Evolutionary conservation across 2,113 vertebrate genomes (phyloP), one percentile per base, ranked within the genome.

Genomic region (Callorhinus ursinus): DNA sequence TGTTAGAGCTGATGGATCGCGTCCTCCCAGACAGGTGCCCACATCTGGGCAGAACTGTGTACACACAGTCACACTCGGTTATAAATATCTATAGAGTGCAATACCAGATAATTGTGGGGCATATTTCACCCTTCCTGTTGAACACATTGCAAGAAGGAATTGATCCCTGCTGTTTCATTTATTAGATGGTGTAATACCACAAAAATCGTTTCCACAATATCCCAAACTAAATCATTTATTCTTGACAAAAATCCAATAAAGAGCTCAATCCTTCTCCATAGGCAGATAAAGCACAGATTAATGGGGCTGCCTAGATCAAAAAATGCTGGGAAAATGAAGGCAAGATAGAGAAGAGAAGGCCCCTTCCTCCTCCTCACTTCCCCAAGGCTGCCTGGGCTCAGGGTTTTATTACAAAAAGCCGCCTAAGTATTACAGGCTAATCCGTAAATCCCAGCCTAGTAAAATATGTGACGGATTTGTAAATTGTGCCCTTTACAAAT

Each of bases 401-500:
- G 98, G 97, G 97, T 98, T 99, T 99, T 98, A 99, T 99, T 99
- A 98, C 98, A 99, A 99, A 99, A 99, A 99, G 98, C 99, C 71
- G 98, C 98, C 98, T 98, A 98, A 99, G 99, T 99, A 99, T 99
- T 98, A 98, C 93, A 98, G 98, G 98, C 98, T 99, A 99, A 99
- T 99, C 99, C 99, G 93, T 99, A 99, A 99, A 99, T 99, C 99
- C 99, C 96, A 96, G 98, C 98, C 99, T 98, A 95, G 98, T 98
- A 98, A 98, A 99, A 99, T 98, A 98, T 99, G 98, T 98, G 98
- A 99, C 98, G 98, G 99, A 99, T 99, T 99, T 99, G 99, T 99
- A 99, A 99, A 99, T 98, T 98, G 98, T 99, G 99, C 99, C 99
- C 99, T 99, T 99, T 99, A 99, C 99, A 99, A 99, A 99, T 99